A percentile compares a stretch with the other conserved stretches of the same genome.
These are phyloP conservation scores for Actinemys pallida DNA, from an alignment of 2,113 vertebrate genomes.

Conservation along the genomic window DNA sequence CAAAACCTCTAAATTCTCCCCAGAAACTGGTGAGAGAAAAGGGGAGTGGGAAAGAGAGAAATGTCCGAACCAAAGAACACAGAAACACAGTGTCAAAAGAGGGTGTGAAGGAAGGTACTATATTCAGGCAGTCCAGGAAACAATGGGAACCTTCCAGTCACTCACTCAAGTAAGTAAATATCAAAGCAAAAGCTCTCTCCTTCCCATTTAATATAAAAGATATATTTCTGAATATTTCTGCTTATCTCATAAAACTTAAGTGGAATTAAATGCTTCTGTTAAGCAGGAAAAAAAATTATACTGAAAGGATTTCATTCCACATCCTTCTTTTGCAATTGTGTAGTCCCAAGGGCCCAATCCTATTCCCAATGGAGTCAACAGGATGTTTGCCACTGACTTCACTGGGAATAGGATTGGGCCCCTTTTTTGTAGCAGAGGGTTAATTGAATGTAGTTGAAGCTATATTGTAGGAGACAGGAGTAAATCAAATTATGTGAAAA, in stretches of 20 bases:
- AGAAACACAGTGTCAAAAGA: background rate
- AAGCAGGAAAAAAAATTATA: constrained; percentile 21
- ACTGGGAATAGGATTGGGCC: background rate
- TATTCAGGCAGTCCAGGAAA: constrained; percentile 2
- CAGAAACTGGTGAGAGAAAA: background rate
- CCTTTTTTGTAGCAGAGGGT: constrained; percentile 69
- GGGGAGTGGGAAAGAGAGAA: background rate
- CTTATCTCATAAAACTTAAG: constrained; percentile 28
- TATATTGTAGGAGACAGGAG: constrained; percentile 75
- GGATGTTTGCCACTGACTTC: constrained; percentile 57
- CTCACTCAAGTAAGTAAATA: constrained; percentile 26
- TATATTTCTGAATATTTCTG: constrained; percentile 15
- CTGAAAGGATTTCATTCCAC: constrained; percentile 36
- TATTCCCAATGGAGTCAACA: constrained; percentile 13
- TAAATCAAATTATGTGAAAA: constrained; percentile 79
- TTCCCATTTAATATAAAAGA: background rate
- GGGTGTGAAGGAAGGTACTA: background rate
- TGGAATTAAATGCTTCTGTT: constrained; percentile 6
- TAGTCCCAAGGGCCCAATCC: background rate
- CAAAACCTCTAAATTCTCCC: background rate
- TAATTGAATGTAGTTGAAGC: constrained; percentile 70
- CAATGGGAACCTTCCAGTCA: constrained; percentile 20
- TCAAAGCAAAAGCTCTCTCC: constrained; percentile 12
- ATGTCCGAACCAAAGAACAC: background rate
- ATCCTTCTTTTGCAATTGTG: constrained; percentile 52